These are phyloP conservation scores for Ascidia mentula DNA, from an alignment of 23 tunicate species.

Conservation along the genomic window DNA sequence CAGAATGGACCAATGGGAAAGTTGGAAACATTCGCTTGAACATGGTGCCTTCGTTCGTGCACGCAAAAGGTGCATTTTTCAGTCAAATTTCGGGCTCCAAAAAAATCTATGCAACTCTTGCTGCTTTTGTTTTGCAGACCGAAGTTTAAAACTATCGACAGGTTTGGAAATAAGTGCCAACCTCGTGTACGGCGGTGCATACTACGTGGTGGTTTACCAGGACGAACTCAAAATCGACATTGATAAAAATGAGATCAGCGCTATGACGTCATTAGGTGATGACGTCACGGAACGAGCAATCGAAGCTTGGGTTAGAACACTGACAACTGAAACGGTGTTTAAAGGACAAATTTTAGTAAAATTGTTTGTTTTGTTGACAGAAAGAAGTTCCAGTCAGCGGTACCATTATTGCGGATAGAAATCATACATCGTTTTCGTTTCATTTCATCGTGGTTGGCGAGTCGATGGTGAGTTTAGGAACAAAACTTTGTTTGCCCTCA, in stretches of 20 bases:
- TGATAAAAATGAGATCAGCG: neutral
- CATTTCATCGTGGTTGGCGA: neutral
- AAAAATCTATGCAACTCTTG: no score
- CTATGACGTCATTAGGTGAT: neutral
- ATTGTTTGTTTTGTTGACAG: no score
- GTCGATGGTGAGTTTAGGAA: neutral
- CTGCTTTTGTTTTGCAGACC: neutral
- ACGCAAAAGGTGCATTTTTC: neutral
- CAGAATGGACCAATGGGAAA: constrained; percentile 30
- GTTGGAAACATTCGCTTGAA: constrained; percentile 8
- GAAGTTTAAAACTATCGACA: neutral
- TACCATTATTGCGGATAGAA: neutral
- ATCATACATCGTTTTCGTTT: neutral
- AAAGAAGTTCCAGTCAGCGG: neutral
- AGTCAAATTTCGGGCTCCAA: neutral
- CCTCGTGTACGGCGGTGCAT: neutral
- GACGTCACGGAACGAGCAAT: neutral
- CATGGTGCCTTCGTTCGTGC: constrained; percentile 20
- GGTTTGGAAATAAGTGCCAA: neutral
- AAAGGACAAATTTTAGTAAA: no score
- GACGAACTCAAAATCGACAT: neutral
- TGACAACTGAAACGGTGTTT: no score
- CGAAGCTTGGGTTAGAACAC: no score
- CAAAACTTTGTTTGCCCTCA: no score
- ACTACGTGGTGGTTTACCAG: neutral